A percentile compares a stretch with the other conserved stretches of the same genome.
Evolutionary conservation across 2,797 vertebrate genomes (phyloP).

Genomic region (Rhinatrema bivittatum): DNA sequence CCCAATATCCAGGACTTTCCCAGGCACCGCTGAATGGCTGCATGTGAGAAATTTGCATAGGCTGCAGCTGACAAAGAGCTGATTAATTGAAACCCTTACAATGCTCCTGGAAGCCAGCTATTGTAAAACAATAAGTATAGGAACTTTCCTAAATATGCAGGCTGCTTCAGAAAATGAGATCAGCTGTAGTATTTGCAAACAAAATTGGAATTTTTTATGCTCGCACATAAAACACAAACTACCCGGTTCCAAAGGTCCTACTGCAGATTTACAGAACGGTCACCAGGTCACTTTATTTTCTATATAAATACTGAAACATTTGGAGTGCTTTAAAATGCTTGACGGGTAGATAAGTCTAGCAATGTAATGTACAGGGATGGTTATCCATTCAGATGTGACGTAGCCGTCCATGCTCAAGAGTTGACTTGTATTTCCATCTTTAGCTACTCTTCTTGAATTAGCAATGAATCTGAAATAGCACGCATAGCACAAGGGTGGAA

Average conservation of each 20-base stretch:
- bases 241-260: slow-evolving; percentile 42
- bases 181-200: slow-evolving; percentile 59
- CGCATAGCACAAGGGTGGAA: too few species aligned
- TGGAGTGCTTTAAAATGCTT: too few species aligned
- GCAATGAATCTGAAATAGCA: too few species aligned
- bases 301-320: too few species aligned
- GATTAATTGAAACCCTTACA: slow-evolving; percentile 96
- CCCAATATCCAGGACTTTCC: slow-evolving; percentile 87
- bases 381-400: too few species aligned
- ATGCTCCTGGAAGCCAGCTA: slow-evolving; percentile 74
- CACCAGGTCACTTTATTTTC: slow-evolving; percentile 58
- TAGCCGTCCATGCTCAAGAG: too few species aligned
- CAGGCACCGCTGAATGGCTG: slow-evolving; percentile 81
- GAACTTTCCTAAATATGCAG: slow-evolving; percentile 83
- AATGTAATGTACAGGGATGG: too few species aligned
- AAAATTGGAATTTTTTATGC: slow-evolving; percentile 66
- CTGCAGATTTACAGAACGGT: slow-evolving; percentile 58
- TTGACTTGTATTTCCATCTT: too few species aligned
- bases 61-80: slow-evolving; percentile 88
- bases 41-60: slow-evolving; percentile 98
- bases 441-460: too few species aligned
- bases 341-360: too few species aligned
- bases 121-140: slow-evolving; percentile 78
- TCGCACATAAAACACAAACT: slow-evolving; percentile 58
- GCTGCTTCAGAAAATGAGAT: slow-evolving; percentile 60